Evolutionary conservation across 2,797 vertebrate genomes (phyloP), one percentile per base, ranked within the genome.

Genomic region (Austrolebias charrua): DNA sequence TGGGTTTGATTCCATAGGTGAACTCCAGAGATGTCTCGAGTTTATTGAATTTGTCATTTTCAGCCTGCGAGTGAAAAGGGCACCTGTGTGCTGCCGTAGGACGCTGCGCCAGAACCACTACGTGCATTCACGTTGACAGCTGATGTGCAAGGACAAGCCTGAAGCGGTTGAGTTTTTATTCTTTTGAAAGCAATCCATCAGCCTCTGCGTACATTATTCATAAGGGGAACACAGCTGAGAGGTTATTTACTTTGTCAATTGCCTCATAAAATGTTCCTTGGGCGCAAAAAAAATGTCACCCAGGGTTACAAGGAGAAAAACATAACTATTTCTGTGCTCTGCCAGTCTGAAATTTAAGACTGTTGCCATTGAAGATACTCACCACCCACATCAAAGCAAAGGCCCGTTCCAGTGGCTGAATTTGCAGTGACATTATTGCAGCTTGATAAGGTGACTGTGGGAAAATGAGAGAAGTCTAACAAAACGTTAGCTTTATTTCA

Each of bases 1-100:
- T 87, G 84, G 33, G 66, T 83, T 86, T 71, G 84, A 83, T 79
- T 86, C 80, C 83, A 87, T 83, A 86, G 76, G 84, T 80, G 83
- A 88, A 88, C 64, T 59, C 72, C 75, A 85, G 89, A 91, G 90
- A 90, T 90, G 91, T 71, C 81, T 84, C 88, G 90, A 91, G 75
- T 90, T 93, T 91, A 93, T 90, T 87, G 79, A 94, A 93, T 92
- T 93, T 94, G 92, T 94, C 93, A 93, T 94, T 94, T 94, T 91
- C 73, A 80, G 76, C 85, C 88, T 78, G 76, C 82, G 85, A 92
- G 85, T 83, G 76, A 86, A 90, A 87, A 87, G 88, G 90, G 85
- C 89, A 91, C 91, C 91, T 91, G 91, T 87, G 90, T 65, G 76
- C 66, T 44, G 84, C 78, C 78, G 78, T 80, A 53, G 86, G 81